Evolutionary conservation across 2,113 vertebrate species (phyloP).

Genomic region (Takifugu flavidus): DNA sequence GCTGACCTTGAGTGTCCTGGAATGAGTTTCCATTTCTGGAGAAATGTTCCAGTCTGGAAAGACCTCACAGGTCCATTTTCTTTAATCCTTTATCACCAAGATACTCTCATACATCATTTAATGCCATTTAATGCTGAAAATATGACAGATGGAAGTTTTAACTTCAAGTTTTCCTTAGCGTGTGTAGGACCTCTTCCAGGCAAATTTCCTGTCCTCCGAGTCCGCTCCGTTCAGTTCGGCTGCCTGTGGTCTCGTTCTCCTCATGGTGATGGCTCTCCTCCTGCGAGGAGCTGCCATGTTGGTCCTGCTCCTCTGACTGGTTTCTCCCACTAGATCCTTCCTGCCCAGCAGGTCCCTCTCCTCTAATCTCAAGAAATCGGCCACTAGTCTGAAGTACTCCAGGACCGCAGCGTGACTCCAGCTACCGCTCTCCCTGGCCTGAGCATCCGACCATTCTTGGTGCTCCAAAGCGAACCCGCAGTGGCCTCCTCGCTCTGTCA

Average conservation of each 20-base stretch:
- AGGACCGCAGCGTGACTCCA: slow-evolving; percentile 82
- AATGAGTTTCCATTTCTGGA: not conserved
- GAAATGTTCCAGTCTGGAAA: not conserved
- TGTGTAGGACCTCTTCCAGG: slow-evolving; percentile 61
- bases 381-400: slow-evolving; percentile 80
- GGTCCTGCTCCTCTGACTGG: slow-evolving; percentile 46
- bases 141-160: not conserved
- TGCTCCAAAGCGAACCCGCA: slow-evolving; percentile 75
- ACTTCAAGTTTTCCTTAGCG: slow-evolving; percentile 22
- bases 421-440: slow-evolving; percentile 20
- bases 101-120: too few relatives aligned
- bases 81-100: not conserved
- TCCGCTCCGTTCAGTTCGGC: slow-evolving; percentile 22
- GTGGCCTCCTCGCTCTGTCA: slow-evolving; percentile 80
- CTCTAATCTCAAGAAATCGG: slow-evolving; percentile 79
- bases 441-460: not conserved
- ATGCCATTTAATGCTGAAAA: too few relatives aligned
- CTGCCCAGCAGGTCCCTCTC: slow-evolving; percentile 54
- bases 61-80: not conserved
- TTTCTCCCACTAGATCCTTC: slow-evolving; percentile 34
- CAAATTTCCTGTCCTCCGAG: slow-evolving; percentile 31
- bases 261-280: slow-evolving; percentile 56
- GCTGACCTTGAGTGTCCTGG: too few relatives aligned
- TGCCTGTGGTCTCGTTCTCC: slow-evolving; percentile 26
- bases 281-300: slow-evolving; percentile 35